phyloP scores from a whole-genome alignment of 2,797 vertebrate species.

The Pangasius larnaudii region DNA sequence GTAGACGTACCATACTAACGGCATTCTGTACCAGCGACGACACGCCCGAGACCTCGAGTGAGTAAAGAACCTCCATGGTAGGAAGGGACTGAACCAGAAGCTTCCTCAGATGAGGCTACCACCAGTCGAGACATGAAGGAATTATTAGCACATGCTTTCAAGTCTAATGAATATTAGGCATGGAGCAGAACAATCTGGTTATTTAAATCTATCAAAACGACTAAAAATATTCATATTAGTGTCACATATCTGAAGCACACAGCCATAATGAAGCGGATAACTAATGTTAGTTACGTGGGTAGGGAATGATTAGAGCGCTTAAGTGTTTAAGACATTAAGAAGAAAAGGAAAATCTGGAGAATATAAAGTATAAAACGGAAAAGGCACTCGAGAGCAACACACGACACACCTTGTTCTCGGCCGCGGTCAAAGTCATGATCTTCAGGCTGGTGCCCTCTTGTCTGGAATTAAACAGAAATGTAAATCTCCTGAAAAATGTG shows the following conservation, averaged over 20 bases:
- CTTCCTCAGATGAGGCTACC: slow-evolving; percentile 77
- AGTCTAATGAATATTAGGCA: background rate
- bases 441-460: slow-evolving; percentile 84
- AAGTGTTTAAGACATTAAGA: background rate
- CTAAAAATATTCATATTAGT: background rate
- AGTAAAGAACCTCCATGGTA: slow-evolving; percentile 85
- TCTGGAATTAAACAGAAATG: slow-evolving; percentile 63
- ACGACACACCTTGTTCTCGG: slow-evolving; percentile 75
- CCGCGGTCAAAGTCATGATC: slow-evolving; percentile 83
- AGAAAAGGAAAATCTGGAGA: background rate
- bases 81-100: slow-evolving; percentile 87
- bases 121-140: background rate
- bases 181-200: background rate
- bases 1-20: slow-evolving; percentile 77
- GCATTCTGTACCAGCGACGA: slow-evolving; percentile 87
- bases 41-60: slow-evolving; percentile 83
- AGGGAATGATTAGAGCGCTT: background rate
- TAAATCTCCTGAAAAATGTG: background rate
- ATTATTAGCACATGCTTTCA: background rate
- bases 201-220: background rate
- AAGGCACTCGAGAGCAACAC: background rate
- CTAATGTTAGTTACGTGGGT: background rate
- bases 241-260: background rate
- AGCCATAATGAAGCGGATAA: background rate
- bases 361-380: background rate